These are phyloP conservation scores for Galaxea fascicularis DNA, from an alignment of 92 coral and sea anemone genomes.

Conservation along the genomic window DNA sequence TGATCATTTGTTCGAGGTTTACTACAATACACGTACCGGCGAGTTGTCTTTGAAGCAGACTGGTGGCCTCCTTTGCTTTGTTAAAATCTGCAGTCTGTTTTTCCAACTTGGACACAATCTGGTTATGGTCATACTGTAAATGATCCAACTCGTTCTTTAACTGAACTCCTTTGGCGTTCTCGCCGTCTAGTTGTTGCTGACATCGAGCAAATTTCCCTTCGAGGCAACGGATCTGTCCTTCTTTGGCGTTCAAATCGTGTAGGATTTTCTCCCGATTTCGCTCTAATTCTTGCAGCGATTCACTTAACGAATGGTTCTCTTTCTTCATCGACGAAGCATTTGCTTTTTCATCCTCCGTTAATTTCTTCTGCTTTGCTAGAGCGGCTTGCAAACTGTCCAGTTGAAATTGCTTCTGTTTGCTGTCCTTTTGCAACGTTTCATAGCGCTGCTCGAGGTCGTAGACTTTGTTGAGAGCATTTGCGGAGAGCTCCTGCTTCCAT, in stretches of 20 bases:
- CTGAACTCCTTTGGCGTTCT: conserved; percentile 57
- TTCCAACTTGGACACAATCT: conserved; percentile 66
- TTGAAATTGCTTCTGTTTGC: conserved; percentile 89
- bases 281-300: conserved; percentile 84
- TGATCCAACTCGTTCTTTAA: conserved; percentile 78
- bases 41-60: conserved; percentile 73
- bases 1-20: neutral
- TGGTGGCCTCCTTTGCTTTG: conserved; percentile 78
- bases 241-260: conserved; percentile 82
- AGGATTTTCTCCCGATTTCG: conserved; percentile 72
- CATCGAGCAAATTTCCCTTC: conserved; percentile 78
- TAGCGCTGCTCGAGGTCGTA: conserved; percentile 80
- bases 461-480: conserved; percentile 77
- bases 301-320: conserved; percentile 75
- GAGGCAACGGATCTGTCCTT: conserved; percentile 76
- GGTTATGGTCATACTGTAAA: conserved; percentile 66
- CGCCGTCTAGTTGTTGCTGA: conserved; percentile 79
- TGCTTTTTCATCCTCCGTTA: conserved; percentile 83
- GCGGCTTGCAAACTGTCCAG: conserved; percentile 85
- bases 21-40: conserved; percentile 58
- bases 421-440: conserved; percentile 85
- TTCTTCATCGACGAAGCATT: conserved; percentile 64
- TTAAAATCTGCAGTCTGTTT: conserved; percentile 74
- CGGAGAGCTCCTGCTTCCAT: conserved; percentile 88
- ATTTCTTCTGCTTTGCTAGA: conserved; percentile 81